Percentiles rank a stretch among this genome's conserved stretches.
These are phyloP conservation scores for Apteryx mantelli DNA, from an alignment of 2,113 vertebrate species.

Conservation along the genomic window DNA sequence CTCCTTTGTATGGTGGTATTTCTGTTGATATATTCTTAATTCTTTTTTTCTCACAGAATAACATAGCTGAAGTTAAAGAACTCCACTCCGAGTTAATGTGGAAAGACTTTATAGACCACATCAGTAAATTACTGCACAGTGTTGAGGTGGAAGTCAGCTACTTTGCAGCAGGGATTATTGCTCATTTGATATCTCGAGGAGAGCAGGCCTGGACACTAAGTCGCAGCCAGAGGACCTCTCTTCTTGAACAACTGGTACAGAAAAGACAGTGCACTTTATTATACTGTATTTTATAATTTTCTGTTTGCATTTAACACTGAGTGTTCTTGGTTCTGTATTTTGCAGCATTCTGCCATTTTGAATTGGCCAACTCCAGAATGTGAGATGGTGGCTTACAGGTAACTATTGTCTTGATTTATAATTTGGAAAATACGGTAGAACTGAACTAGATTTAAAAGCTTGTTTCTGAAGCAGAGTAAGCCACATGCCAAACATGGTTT, in stretches of 20 bases:
- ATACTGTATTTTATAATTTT: not conserved
- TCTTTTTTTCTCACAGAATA: constrained; percentile 81
- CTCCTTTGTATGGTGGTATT: not conserved
- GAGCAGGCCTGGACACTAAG: constrained; percentile 92
- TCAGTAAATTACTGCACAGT: constrained; percentile 91
- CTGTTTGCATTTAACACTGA: constrained; percentile 30
- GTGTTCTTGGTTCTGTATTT: constrained; percentile 63
- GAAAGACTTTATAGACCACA: constrained; percentile 95
- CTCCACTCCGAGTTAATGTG: constrained; percentile 96
- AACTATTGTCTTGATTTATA: constrained; percentile 22
- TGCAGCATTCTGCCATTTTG: constrained; percentile 93
- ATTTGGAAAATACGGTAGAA: not conserved
- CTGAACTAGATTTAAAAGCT: not conserved
- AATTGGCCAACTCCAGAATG: constrained; percentile 97
- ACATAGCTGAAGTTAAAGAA: constrained; percentile 97
- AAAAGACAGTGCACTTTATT: constrained; percentile 47
- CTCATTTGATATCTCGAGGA: constrained; percentile 95
- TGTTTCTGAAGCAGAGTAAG: not conserved
- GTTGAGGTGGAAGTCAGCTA: constrained; percentile 98
- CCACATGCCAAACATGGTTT: not conserved
- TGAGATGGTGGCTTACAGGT: constrained; percentile 99
- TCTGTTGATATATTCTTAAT: not conserved
- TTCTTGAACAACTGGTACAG: constrained; percentile 93
- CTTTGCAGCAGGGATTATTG: constrained; percentile 97
- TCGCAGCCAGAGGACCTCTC: constrained; percentile 82